Evolutionary conservation across 1,140 invertebrate species (phyloP), one percentile per base, ranked within the genome.

Genomic region (Ectropis grisescens): DNA sequence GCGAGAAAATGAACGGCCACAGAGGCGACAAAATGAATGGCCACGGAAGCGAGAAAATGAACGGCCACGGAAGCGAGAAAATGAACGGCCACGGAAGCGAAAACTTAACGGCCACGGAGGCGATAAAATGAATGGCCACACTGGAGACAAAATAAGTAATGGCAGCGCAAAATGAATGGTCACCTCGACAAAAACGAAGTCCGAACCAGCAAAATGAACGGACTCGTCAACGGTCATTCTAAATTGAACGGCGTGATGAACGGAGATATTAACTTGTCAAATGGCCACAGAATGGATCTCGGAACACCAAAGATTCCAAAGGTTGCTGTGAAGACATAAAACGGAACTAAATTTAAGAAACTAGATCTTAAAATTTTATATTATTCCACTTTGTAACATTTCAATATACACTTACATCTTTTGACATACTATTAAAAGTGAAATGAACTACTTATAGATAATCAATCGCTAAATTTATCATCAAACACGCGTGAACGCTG

Each of bases 221-320:
- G 40, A 8, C 48, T 42, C 22, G 31, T 34, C 15, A 47, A 46
- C 22, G 47, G 47, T n/a, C 50, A 46, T 14, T 14, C 10, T 6
- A 33, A 43, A 15, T 31, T 29, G 25, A 47, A 45, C 33, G 30
- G 26, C 2, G 31, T 26, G 24, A 26, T 31, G 15, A 56, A 51
- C 6, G 41, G 45, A n/a, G 27, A 32, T 8, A 35, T 35, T 1
- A 43, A 52, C 23, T 60, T 46, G 40, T 54, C 59, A 38, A 59
- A 49, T 29, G 47, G 26, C 25, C 56, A 60, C 41, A 51, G 52
- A 37, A 49, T 58, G 22, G 58, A 69, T 60, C 52, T 68, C 50
- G 42, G 54, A 29, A 51, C 71, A 67, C 71, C 74, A 66, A 79
- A 76, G 69, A 76, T 75, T 45, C 56, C 53, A 43, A 80, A 76